phyloP scores from a whole-genome alignment of 2,797 vertebrate genomes.

The Bradypus variegatus region DNA sequence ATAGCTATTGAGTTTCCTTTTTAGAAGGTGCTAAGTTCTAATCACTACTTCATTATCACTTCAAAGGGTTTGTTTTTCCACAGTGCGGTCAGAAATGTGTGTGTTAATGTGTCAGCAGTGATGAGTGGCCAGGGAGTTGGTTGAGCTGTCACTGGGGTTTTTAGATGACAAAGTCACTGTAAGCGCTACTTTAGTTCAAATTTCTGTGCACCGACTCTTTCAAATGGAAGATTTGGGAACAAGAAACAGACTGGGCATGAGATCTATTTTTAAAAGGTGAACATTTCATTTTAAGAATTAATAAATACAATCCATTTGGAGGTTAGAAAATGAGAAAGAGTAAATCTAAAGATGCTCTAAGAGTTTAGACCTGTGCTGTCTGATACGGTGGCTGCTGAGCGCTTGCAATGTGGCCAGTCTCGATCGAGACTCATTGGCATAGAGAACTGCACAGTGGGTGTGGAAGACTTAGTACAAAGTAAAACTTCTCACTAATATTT shows the following conservation, averaged over 20 bases:
- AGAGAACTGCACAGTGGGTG: not conserved
- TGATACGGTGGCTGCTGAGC: not conserved
- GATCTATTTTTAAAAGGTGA: not conserved
- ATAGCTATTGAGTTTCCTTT: conserved; percentile 39
- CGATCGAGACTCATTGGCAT: not conserved
- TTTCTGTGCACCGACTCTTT: not conserved
- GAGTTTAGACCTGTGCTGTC: not conserved
- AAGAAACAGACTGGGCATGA: not conserved
- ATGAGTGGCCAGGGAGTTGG: not conserved
- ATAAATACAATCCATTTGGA: not conserved
- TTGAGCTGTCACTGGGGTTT: not conserved
- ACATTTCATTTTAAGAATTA: conserved; percentile 12
- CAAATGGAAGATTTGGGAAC: not conserved
- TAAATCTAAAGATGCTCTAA: not conserved
- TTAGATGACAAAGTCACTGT: not conserved
- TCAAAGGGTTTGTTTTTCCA: conserved; percentile 42
- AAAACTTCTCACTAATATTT: not conserved
- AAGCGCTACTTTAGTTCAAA: not conserved
- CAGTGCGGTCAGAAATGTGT: conserved; percentile 32
- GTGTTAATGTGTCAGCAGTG: conserved; percentile 27
- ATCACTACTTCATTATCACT: conserved; percentile 26
- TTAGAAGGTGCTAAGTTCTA: conserved; percentile 54
- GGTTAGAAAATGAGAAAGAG: not conserved
- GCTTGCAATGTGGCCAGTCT: not conserved
- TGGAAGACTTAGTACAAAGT: not conserved